Conservation (phyloP, 2,797 vertebrate species). For the Anabacerthia variegaticeps region DNA sequence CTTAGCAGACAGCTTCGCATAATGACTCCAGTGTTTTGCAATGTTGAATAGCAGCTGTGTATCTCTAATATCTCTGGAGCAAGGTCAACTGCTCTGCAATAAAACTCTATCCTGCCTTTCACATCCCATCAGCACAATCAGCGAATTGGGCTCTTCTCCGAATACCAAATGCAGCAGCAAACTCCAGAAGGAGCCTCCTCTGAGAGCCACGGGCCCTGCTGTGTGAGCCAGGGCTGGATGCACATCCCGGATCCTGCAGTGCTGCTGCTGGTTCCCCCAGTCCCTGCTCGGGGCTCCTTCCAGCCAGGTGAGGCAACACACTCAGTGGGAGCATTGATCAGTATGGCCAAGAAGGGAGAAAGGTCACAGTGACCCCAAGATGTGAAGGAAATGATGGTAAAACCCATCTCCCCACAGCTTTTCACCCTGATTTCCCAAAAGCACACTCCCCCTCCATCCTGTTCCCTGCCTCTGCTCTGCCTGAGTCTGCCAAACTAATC, state of each 20-base stretch:
- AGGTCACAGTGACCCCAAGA: neutral
- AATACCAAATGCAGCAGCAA: neutral
- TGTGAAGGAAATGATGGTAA: neutral
- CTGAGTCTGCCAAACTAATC: neutral
- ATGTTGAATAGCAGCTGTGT: slow-evolving; percentile 35
- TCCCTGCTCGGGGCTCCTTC: neutral
- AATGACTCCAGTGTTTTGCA: slow-evolving; percentile 33
- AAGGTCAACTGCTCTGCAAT: slow-evolving; percentile 45
- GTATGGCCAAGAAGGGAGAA: neutral
- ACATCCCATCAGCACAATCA: slow-evolving; percentile 42
- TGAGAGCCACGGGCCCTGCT: neutral
- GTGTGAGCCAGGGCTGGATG: neutral
- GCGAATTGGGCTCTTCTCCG: neutral
- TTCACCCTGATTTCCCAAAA: neutral
- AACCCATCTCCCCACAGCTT: neutral
- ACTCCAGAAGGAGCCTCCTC: neutral
- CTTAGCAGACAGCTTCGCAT: neutral
- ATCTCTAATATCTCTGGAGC: slow-evolving; percentile 9
- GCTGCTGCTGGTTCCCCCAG: neutral
- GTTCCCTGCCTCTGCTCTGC: neutral
- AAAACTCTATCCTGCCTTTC: slow-evolving; percentile 51
- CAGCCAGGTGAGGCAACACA: neutral
- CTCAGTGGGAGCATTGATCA: fast-evolving
- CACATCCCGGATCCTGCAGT: neutral
- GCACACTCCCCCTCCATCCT: neutral